phyloP scores from a whole-genome alignment of 2,797 vertebrate species.

The Thunnus albacares region DNA sequence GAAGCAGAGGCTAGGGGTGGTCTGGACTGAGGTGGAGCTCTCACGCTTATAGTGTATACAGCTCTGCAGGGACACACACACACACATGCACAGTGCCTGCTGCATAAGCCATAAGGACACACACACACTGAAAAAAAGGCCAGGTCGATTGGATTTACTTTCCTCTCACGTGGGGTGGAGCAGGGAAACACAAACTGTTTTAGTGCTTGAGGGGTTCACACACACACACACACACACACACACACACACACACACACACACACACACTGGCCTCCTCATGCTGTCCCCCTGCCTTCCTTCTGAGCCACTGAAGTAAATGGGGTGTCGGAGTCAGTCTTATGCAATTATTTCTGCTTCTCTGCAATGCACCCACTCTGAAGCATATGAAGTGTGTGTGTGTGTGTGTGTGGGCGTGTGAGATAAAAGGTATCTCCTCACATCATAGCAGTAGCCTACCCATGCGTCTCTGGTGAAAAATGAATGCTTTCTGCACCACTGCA shows the following conservation, averaged over 20 bases:
- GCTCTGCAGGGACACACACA: slow-evolving; percentile 7
- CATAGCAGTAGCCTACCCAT: slow-evolving; percentile 23
- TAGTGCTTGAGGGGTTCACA: slow-evolving; percentile 10
- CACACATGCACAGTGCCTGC: neutral
- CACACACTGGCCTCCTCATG: slow-evolving; percentile 7
- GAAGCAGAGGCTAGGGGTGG: slow-evolving; percentile 58
- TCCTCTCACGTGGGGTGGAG: slow-evolving; percentile 38
- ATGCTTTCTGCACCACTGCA: slow-evolving; percentile 34
- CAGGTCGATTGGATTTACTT: slow-evolving; percentile 54
- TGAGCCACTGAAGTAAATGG: slow-evolving; percentile 50
- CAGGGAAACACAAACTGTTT: slow-evolving; percentile 28
- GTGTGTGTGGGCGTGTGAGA: slow-evolving; percentile 18
- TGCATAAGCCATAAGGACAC: slow-evolving; percentile 11
- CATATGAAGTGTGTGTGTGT: slow-evolving; percentile 15
- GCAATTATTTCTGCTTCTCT: slow-evolving; percentile 66
- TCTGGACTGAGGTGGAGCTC: slow-evolving; percentile 45
- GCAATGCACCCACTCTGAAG: slow-evolving; percentile 54
- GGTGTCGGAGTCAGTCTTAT: slow-evolving; percentile 56
- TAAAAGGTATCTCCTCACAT: slow-evolving; percentile 43
- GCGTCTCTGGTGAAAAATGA: slow-evolving; percentile 40
- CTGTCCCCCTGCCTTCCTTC: slow-evolving; percentile 27
- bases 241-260: slow-evolving; percentile 14
- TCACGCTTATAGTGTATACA: slow-evolving; percentile 35
- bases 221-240: slow-evolving; percentile 13
- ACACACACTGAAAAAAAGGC: slow-evolving; percentile 13